A percentile compares a stretch with the other conserved stretches of the same genome.
phyloP scores from a whole-genome alignment of 1,140 invertebrate species.

The Episyrphus balteatus region DNA sequence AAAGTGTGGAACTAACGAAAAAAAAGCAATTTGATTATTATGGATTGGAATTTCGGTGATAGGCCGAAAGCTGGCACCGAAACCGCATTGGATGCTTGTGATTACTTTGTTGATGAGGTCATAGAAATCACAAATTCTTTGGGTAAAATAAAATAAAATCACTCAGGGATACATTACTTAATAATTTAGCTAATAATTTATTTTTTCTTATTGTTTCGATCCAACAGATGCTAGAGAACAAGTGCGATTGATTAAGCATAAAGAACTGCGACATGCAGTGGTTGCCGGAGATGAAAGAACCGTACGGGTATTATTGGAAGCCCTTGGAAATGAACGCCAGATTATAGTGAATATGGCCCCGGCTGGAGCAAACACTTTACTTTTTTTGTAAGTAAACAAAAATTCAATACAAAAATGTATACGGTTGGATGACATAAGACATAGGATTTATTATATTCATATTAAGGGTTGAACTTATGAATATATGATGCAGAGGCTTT shows the following conservation, averaged over 20 bases:
- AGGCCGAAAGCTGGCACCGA: constrained; percentile 39
- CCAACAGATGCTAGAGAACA: constrained; percentile 57
- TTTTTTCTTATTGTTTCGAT: not conserved
- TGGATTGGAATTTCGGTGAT: constrained; percentile 34
- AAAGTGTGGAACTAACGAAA: not conserved
- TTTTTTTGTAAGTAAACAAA: constrained; percentile 61
- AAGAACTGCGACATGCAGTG: constrained; percentile 60
- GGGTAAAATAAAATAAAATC: constrained; percentile 5
- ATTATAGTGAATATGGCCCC: constrained; percentile 75
- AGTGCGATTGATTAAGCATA: constrained; percentile 55
- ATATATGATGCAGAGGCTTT: not conserved
- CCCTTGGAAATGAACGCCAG: constrained; percentile 52
- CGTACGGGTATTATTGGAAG: constrained; percentile 52
- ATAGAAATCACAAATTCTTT: constrained; percentile 21
- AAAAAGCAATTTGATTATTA: constrained; percentile 5
- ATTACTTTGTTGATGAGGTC: constrained; percentile 56
- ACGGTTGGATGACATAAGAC: too few relatives aligned
- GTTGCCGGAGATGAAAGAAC: constrained; percentile 51
- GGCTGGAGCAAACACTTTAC: constrained; percentile 70
- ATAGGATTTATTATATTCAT: too few relatives aligned
- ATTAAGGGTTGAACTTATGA: too few relatives aligned
- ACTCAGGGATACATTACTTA: not conserved
- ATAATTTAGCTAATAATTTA: too few relatives aligned
- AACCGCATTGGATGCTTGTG: constrained; percentile 50
- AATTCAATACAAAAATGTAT: not conserved